Base-by-base conservation (phyloP, 2,888 invertebrate genomes). In the Lordiphosa fenestrarum region DNA sequence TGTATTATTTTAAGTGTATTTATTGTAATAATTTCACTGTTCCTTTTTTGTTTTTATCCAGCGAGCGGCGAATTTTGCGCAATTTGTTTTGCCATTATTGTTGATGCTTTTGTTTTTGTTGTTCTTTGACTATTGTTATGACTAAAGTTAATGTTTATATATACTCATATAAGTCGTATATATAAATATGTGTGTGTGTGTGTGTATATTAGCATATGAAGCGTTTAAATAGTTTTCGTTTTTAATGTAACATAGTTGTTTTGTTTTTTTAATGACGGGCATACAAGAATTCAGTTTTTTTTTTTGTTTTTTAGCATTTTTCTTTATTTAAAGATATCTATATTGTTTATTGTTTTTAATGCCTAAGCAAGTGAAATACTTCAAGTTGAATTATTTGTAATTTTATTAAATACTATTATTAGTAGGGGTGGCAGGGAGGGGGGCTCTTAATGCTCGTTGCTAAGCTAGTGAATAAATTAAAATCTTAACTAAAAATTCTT, bases 381-480 rank as follows among this genome's bases (percentile, higher is more conserved):
- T 72, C 30, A 51, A 72, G 59, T 73, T 64, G 53, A 54, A 52
- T 62, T 42, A 30, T 40, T 30, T 30, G 9, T 30, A 30, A 30
- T 38, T 56, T 50, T 70, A 49, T 66, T 63, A 72, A 62, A 63
- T 66, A 50, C 69, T 80, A 67, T 54, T 60, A 61, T 55, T 66
- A 66, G 47, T 50, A 53, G 62, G 62, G 40, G 52, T 15, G 42
- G 41, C 57, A 36, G 48, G 61, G 48, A 55, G 58, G 30, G 30
- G 30, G 7, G 2, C 3, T 9, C 74, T 73, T 75, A 73, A 70
- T 71, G 67, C 70, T 35, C 49, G 52, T 40, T 57, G 61, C 60
- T 73, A 80, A 58, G 59, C 69, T 77, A 77, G 50, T 73, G 53
- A 77, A 82, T 82, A 78, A 78, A 82, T 78, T 82, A 82, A 78